Evolutionary conservation across 64 coral and sea anemone genomes (phyloP), one percentile per base, ranked within the genome.

Genomic region (Dendrophyllia cribrosa): DNA sequence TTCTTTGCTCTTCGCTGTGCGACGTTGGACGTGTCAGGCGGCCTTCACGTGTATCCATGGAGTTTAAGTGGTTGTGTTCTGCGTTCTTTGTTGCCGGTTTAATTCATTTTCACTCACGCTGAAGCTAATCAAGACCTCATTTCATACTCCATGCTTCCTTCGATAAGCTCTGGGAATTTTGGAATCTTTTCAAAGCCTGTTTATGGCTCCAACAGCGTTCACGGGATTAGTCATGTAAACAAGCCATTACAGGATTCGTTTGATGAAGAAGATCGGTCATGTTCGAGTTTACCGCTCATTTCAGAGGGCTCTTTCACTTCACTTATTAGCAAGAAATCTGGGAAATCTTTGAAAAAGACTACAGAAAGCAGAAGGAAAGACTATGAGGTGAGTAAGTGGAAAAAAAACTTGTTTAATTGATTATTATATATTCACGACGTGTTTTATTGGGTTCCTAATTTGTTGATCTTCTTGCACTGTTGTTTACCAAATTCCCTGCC

Each of bases 221-320:
- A 83, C 17, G 60, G 59, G 16, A 89, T 87, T 21, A 89, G 43
- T 74, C 67, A 59, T 74, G 69, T 83, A 17, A 61, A 89, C 58
- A 83, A 82, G 66, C 6, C 70, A 76, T 9, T 50, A 5, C 59
- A 45, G 20, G 63, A 84, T 56, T 56, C 53, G 6, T 56, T 56
- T 56, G 53, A 9, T 21, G 70, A 48, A 4, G 78, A 82, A 75
- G 72, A 75, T n/a, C 16, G 45, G 13, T 53, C 26, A 43, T 82
- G 67, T 15, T 77, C 92, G 59, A 89, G 70, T 68, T 89, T 94
- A 26, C 92, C 92, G 48, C 65, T 94, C 48, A 89, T 94, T 76
- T 83, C 86, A 12, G 92, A 94, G 65, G 92, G 87, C 23, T 94
- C 92, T 45, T 94, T 94, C 56, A 84, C 86, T 11, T 94, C 92